Conservation (phyloP, 2,113 vertebrate genomes). For the Gorsachius goisagi region DNA sequence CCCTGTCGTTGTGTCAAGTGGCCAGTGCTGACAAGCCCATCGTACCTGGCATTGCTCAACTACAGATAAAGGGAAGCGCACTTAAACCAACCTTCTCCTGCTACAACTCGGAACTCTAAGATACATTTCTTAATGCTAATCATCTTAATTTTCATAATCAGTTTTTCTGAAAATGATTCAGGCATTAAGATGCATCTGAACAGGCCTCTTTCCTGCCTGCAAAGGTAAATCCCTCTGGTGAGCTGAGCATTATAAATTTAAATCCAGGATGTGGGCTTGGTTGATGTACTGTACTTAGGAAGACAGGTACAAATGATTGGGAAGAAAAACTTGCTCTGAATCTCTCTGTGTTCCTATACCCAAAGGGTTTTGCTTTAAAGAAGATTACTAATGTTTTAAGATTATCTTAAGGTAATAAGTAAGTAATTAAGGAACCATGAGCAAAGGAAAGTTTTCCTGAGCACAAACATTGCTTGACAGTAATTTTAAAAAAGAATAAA, state of each 20-base stretch:
- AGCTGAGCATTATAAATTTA: slow-evolving; percentile 56
- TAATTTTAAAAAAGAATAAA: not conserved
- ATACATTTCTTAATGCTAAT: slow-evolving; percentile 21
- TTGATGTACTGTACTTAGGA: slow-evolving; percentile 8
- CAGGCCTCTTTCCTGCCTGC: slow-evolving; percentile 13
- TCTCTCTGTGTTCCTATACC: not conserved
- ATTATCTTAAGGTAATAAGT: slow-evolving; percentile 35
- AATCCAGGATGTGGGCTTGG: slow-evolving; percentile 49
- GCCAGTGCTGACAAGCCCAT: not conserved
- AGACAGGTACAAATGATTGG: slow-evolving; percentile 52
- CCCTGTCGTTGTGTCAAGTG: not conserved
- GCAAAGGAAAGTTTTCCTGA: not conserved
- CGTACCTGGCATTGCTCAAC: not conserved
- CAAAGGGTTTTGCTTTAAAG: slow-evolving; percentile 53
- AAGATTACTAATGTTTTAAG: slow-evolving; percentile 49
- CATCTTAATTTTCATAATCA: slow-evolving; percentile 55
- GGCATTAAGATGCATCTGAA: slow-evolving; percentile 55
- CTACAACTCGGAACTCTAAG: not conserved
- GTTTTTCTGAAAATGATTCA: slow-evolving; percentile 61
- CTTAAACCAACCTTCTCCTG: not conserved
- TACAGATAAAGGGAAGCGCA: not conserved
- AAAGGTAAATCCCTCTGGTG: slow-evolving; percentile 63
- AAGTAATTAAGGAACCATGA: slow-evolving; percentile 27
- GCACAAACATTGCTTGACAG: not conserved
- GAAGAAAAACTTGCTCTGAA: slow-evolving; percentile 32